phyloP scores from a whole-genome alignment of 2,797 vertebrate species.

The Gorsachius magnificus region DNA sequence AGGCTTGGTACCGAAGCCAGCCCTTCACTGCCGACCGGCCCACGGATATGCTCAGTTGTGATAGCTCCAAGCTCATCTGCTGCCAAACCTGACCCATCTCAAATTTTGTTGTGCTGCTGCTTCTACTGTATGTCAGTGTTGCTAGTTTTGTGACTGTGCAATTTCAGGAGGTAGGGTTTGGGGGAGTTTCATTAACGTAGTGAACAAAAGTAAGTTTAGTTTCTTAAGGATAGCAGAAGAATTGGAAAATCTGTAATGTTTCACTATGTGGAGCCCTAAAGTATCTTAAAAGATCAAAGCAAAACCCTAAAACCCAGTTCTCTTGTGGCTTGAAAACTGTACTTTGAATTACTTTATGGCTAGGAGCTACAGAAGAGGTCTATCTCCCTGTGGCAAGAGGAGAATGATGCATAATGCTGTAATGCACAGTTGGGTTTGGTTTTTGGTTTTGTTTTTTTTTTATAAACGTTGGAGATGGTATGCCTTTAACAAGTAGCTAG shows the following conservation, averaged over 20 bases:
- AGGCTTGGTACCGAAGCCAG: background rate
- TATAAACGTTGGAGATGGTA: background rate
- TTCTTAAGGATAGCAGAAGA: background rate
- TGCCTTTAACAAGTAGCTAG: background rate
- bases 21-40: fast-evolving
- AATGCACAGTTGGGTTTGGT: background rate
- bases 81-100: background rate
- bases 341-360: background rate
- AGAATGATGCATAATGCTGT: background rate
- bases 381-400: background rate
- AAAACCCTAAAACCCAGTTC: background rate
- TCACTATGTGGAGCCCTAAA: background rate
- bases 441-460: background rate
- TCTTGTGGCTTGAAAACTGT: background rate
- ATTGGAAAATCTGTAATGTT: background rate
- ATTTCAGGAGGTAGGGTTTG: background rate
- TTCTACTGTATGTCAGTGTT: background rate
- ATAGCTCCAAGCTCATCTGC: background rate
- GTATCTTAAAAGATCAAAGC: background rate
- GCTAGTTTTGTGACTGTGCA: background rate
- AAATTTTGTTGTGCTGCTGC: background rate
- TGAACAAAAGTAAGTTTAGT: background rate
- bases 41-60: background rate
- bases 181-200: background rate
- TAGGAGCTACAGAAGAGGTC: background rate